Percentiles rank a stretch among this genome's conserved stretches.
These are phyloP conservation scores for Lutjanus argentimaculatus DNA, from an alignment of 2,797 vertebrate genomes.

Conservation along the genomic window DNA sequence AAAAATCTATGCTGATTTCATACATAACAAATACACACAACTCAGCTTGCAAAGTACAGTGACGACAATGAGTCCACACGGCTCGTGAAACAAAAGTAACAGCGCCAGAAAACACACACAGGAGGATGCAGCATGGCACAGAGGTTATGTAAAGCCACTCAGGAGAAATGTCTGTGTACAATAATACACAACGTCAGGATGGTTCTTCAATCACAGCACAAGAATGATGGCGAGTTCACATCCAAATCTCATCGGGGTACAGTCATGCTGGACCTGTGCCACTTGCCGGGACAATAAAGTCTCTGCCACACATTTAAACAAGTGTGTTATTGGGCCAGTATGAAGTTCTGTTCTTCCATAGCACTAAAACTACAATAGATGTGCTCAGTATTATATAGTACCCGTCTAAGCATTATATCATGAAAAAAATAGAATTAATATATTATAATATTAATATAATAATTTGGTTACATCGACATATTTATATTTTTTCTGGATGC, in stretches of 20 bases:
- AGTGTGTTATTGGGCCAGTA: slow-evolving; percentile 5
- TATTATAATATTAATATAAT: slow-evolving; percentile 23
- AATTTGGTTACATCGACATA: slow-evolving; percentile 45
- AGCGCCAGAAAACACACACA: slow-evolving; percentile 69
- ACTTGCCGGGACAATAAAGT: slow-evolving; percentile 21
- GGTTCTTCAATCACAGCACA: slow-evolving; percentile 54
- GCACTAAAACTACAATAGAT: slow-evolving; percentile 43
- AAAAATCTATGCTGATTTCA: slow-evolving; percentile 61
- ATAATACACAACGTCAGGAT: slow-evolving; percentile 28
- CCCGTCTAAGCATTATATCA: slow-evolving; percentile 25
- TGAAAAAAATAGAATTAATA: slow-evolving; percentile 29
- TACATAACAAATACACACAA: slow-evolving; percentile 79
- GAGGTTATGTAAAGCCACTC: slow-evolving; percentile 53
- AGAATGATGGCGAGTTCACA: slow-evolving; percentile 56
- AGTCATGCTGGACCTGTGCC: slow-evolving; percentile 50
- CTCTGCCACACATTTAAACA: slow-evolving; percentile 17
- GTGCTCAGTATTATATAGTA: slow-evolving; percentile 29
- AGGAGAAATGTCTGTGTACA: slow-evolving; percentile 37
- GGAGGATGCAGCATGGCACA: slow-evolving; percentile 53
- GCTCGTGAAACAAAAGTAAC: slow-evolving; percentile 65
- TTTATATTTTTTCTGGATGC: slow-evolving; percentile 32
- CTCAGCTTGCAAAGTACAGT: slow-evolving; percentile 75
- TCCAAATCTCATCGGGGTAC: slow-evolving; percentile 43
- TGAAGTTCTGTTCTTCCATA: slow-evolving; percentile 18
- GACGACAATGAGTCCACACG: slow-evolving; percentile 68